Base-by-base conservation (phyloP, 2,888 invertebrate genomes). In the Tuberolachnus salignus region DNA sequence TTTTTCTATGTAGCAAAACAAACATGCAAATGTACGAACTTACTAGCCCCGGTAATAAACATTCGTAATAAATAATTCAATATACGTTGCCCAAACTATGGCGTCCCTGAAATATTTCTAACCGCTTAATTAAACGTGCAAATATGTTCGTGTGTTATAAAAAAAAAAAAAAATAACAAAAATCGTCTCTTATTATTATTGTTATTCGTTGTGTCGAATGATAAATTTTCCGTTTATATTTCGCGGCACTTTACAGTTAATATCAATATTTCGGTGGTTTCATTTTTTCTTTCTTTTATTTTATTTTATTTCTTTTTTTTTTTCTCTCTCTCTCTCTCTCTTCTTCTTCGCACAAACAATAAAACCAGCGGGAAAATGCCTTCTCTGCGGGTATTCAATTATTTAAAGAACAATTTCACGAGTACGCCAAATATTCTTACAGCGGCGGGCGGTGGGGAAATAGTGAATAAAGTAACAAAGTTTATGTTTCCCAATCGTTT, bases 391-490 rank as follows among this genome's bases (percentile, higher is more conserved):
- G 10, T 74, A 53, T 74, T 75, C 64, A 78, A 78, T 78, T 78
- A 78, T 78, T 78, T 69, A 78, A 78, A 69, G 69, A 69, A 69
- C 78, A 69, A 78, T 78, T 78, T 78, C 59, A 21, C n/a, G 67
- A 69, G 67, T 59, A 57, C 75, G 26, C 14, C 34, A 34, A 13
- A 69, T n/a, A 14, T 34, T 34, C 53, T 10, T 26, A 42, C 16
- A 16, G 44, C n/a, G 71, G 42, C 11, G 42, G 44, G 11, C 0
- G 46, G 14, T 0, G 14, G 14, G 26, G n/a, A 16, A 34, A 49
- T 57, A 69, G 69, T 51, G 73, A 78, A 78, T 67, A 59, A 78
- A 78, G 67, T 51, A 78, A 78, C 59, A 69, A 61, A 67, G 57
- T 75, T 75, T 74, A 74, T 57, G 66, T 75, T 66, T 75, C 46